phyloP scores from a whole-genome alignment of 2,113 vertebrate species.

The Pseudorasbora parva region DNA sequence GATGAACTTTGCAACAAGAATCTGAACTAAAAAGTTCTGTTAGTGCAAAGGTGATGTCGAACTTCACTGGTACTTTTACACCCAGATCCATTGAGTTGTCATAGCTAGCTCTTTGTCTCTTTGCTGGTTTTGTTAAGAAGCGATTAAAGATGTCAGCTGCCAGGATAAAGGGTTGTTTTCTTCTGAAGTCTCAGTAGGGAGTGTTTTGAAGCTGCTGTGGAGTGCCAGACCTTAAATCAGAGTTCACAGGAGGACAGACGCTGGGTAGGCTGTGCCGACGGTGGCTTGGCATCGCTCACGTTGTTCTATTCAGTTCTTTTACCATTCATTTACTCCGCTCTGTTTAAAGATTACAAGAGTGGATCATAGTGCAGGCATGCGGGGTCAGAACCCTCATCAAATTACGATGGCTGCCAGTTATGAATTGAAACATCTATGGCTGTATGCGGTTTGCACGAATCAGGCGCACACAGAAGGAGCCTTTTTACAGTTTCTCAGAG shows the following conservation, averaged over 20 bases:
- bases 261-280: neutral
- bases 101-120: slow-evolving; percentile 17
- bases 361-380: neutral
- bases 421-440: slow-evolving; percentile 11
- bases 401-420: neutral
- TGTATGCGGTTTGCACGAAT: neutral
- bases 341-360: slow-evolving; percentile 39
- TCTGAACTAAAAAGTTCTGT: neutral
- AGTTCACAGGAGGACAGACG: slow-evolving; percentile 30
- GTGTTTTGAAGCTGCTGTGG: slow-evolving; percentile 3
- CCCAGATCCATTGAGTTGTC: slow-evolving; percentile 1
- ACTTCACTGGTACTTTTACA: neutral
- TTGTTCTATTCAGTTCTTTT: neutral
- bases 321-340: slow-evolving; percentile 39
- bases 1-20: neutral
- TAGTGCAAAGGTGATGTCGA: neutral
- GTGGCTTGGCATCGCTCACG: neutral
- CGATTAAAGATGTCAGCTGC: slow-evolving; percentile 42
- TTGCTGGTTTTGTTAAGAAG: slow-evolving; percentile 21
- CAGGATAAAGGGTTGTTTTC: slow-evolving; percentile 28
- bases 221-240: slow-evolving; percentile 18
- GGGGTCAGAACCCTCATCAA: slow-evolving; percentile 32
- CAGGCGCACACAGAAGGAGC: neutral
- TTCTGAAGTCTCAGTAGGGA: neutral
- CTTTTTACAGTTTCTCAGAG: neutral